phyloP scores from a whole-genome alignment of 2,113 vertebrate species.

The Diglossa brunneiventris region DNA sequence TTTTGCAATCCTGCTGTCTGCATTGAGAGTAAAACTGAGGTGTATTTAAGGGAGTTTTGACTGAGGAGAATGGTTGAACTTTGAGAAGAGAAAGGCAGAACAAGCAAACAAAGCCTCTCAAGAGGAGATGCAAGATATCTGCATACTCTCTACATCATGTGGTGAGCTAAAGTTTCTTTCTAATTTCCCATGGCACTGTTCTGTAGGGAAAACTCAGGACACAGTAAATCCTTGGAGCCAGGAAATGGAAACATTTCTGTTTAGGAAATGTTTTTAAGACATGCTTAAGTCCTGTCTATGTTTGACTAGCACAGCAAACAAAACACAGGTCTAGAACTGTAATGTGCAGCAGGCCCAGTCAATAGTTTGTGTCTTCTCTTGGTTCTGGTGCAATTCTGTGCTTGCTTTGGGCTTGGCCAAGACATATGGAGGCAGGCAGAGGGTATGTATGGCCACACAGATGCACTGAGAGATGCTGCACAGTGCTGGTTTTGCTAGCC shows the following conservation, averaged over 20 bases:
- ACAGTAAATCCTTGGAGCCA: rapidly evolving
- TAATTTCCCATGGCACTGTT: not conserved
- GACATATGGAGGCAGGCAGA: not conserved
- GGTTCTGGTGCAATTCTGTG: not conserved
- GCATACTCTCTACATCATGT: not conserved
- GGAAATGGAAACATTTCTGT: not conserved
- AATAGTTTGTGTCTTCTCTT: not conserved
- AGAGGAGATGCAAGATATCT: not conserved
- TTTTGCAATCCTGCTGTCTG: not conserved
- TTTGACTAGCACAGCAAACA: not conserved
- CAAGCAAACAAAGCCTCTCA: not conserved
- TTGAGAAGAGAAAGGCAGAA: not conserved
- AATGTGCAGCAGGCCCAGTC: not conserved
- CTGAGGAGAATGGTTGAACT: not conserved
- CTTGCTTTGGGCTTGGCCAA: not conserved
- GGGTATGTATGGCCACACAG: rapidly evolving
- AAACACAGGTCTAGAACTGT: not conserved
- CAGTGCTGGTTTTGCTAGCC: not conserved
- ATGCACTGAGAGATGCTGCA: not conserved
- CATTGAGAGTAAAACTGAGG: not conserved
- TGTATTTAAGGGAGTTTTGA: not conserved
- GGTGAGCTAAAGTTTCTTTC: not conserved
- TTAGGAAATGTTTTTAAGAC: not conserved
- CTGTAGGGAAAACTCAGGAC: not conserved
- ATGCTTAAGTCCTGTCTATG: not conserved